Conservation (phyloP, 2,888 invertebrate genomes). For the Erannis defoliaria region DNA sequence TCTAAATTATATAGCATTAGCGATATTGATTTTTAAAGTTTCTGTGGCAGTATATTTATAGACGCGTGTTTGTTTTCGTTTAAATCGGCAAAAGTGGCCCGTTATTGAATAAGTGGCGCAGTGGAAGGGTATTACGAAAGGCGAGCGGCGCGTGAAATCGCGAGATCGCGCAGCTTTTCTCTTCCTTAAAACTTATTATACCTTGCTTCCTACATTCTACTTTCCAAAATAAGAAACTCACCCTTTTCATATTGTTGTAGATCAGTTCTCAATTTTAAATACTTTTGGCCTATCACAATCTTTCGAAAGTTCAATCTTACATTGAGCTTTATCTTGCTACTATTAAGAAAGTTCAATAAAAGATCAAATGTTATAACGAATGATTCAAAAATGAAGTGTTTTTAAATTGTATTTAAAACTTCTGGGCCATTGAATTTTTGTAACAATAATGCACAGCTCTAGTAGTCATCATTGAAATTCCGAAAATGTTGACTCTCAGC, state of each 20-base stretch:
- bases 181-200: constrained; percentile 43
- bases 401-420: too few species aligned
- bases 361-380: too few species aligned
- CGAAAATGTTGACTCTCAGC: too few species aligned
- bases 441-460: too few species aligned
- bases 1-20: background rate
- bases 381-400: too few species aligned
- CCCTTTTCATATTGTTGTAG: constrained; percentile 5
- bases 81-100: constrained; percentile 21
- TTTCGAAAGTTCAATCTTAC: too few species aligned
- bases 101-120: constrained; percentile 43
- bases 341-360: too few species aligned
- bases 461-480: too few species aligned
- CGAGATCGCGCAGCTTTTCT: constrained; percentile 51
- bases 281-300: too few species aligned
- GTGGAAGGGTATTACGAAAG: constrained; percentile 67
- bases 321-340: too few species aligned
- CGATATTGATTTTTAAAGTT: background rate
- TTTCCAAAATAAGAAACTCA: constrained; percentile 34
- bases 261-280: background rate
- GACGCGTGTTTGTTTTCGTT: constrained; percentile 21
- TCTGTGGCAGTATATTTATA: background rate
- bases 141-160: constrained; percentile 67
- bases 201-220: constrained; percentile 38
- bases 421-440: too few species aligned